Evolutionary conservation across 2,888 invertebrate species (phyloP), one percentile per base, ranked within the genome.

Genomic region (Mythimna loreyi): DNA sequence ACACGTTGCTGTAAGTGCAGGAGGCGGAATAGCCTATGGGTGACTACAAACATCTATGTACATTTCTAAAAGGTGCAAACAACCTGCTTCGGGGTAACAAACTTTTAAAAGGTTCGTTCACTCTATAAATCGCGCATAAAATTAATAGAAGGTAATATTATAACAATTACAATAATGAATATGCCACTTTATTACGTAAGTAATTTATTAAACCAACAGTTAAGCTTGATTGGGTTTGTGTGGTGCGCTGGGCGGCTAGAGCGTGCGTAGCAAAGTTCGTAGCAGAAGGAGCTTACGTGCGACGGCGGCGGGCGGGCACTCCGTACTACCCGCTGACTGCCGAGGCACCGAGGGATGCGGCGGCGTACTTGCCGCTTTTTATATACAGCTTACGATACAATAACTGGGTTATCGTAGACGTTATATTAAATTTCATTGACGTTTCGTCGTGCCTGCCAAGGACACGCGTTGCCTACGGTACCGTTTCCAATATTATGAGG

Each of bases 341-440:
- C 85, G 70, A 66, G 60, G 58, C 59, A 43, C 83, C 86, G 84
- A 81, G 90, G 92, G 88, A 88, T 90, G 87, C 89, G 91, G 87
- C 85, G 60, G 78, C 86, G 91, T 90, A 92, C 93, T 93, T 91
- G 89, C 89, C 86, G 87, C 89, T 92, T 93, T 92, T 93, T 92
- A 90, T 83, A 88, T 82, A 89, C 89, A 87, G 90, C 86, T 92
- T 90, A 89, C 89, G 90, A 91, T 92, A 92, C 92, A 85, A 92
- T 93, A 95, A 93, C 95, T 93, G 92, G 95, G 95, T 95, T 95
- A 95, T 91, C 89, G 92, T 91, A 89, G 86, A 87, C 89, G 85
- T 91, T 91, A 93, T 95, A 95, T 94, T 94, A 92, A 92, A 92
- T 94, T 94, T 91, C 94, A 94, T 94, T 94, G 95, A 93, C 92